These are phyloP conservation scores for Ichneumon xanthorius DNA, from an alignment of 2,888 invertebrate species.

Conservation along the genomic window DNA sequence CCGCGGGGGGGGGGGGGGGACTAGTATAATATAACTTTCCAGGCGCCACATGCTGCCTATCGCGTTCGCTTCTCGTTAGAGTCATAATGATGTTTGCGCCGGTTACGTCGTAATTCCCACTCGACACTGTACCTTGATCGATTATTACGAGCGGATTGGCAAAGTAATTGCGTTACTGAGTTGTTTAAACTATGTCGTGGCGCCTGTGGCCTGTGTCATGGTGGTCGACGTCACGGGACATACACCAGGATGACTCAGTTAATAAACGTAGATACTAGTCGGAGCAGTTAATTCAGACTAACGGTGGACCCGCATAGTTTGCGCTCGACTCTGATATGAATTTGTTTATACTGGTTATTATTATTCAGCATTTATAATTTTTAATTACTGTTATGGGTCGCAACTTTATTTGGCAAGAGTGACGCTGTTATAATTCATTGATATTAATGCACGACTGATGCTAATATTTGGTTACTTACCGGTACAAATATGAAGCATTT, in stretches of 20 bases:
- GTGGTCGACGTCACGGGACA: conserved; percentile 1
- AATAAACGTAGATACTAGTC: not conserved
- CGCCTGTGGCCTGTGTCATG: conserved; percentile 9
- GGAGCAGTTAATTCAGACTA: not conserved
- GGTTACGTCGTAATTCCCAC: conserved; percentile 13
- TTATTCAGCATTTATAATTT: too few relatives aligned
- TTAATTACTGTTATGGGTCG: not conserved
- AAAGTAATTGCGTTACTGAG: conserved; percentile 49
- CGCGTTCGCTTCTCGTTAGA: conserved; percentile 30
- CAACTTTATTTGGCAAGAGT: not conserved
- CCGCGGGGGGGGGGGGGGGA: not conserved
- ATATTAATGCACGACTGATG: not conserved
- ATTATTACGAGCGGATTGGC: conserved; percentile 47
- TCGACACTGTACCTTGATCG: conserved; percentile 25
- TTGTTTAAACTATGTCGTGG: conserved; percentile 49
- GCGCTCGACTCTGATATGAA: too few relatives aligned
- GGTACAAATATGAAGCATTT: conserved; percentile 6
- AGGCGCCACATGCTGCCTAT: conserved; percentile 7
- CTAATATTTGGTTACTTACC: not conserved
- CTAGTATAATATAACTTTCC: conserved; percentile 12
- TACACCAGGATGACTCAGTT: not conserved
- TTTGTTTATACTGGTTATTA: too few relatives aligned
- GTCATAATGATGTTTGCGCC: conserved; percentile 47
- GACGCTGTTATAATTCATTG: not conserved
- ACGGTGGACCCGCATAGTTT: not conserved